phyloP scores from a whole-genome alignment of 2,888 invertebrate species.

The Operophtera brumata region DNA sequence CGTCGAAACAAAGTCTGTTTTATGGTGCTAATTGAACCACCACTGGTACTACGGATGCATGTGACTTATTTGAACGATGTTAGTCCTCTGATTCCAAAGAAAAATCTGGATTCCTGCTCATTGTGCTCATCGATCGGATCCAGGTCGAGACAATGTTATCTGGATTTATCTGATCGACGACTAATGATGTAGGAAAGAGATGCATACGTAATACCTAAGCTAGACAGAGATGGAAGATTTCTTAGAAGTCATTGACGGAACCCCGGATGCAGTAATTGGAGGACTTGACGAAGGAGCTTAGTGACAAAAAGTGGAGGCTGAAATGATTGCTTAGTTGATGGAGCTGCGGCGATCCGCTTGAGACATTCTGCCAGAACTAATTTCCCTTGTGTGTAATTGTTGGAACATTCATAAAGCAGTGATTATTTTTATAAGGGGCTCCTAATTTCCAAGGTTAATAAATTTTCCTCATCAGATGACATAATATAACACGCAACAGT shows the following conservation, averaged over 20 bases:
- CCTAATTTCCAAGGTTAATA: background rate
- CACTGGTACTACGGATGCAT: too few relatives aligned
- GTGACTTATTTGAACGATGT: background rate
- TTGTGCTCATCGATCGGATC: constrained; percentile 14
- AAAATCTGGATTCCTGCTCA: constrained; percentile 10
- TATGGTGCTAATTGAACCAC: too few relatives aligned
- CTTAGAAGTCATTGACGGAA: constrained; percentile 5
- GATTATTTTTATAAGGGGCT: background rate
- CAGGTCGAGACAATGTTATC: constrained; percentile 15
- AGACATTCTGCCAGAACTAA: constrained; percentile 12
- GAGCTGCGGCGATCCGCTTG: constrained; percentile 5
- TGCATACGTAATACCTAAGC: background rate
- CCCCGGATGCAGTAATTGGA: constrained; percentile 20
- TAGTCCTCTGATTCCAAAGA: background rate
- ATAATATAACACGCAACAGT: too few relatives aligned
- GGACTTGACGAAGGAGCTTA: constrained; percentile 13
- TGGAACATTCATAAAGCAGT: background rate
- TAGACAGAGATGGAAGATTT: constrained; percentile 5
- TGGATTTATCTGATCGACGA: constrained; percentile 17
- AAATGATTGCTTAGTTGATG: constrained; percentile 13
- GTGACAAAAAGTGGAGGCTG: constrained; percentile 17
- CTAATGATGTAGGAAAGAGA: constrained; percentile 20
- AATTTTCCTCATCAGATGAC: too few relatives aligned
- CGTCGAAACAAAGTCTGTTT: too few relatives aligned
- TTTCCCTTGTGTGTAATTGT: constrained; percentile 12